Conservation (phyloP, 2,797 vertebrate genomes). For the Crenichthys baileyi region DNA sequence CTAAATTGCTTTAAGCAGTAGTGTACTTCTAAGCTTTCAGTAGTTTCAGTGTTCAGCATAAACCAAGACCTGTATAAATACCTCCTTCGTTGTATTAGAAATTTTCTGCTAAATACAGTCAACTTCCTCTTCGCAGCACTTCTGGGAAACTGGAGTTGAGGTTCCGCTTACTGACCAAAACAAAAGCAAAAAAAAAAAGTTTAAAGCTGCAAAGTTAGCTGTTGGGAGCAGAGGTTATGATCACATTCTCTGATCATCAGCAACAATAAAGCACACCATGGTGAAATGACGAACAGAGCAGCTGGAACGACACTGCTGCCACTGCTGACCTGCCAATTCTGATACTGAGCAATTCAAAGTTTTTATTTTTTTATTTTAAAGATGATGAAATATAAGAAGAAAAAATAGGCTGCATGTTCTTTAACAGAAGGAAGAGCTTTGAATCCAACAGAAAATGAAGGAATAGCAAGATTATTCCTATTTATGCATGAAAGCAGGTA, state of each 20-base stretch:
- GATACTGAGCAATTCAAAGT: not conserved
- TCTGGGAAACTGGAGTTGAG: conserved; percentile 76
- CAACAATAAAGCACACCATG: not conserved
- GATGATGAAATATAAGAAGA: not conserved
- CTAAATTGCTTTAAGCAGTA: not conserved
- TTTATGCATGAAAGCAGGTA: not conserved
- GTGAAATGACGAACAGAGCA: not conserved
- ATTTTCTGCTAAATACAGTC: conserved; percentile 70
- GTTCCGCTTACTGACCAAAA: conserved; percentile 76
- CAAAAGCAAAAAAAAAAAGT: conserved; percentile 56
- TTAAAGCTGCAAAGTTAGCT: conserved; percentile 50
- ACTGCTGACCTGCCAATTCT: not conserved
- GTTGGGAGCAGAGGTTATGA: conserved; percentile 35
- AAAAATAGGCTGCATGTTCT: not conserved
- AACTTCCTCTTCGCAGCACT: conserved; percentile 80
- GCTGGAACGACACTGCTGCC: conserved; percentile 2
- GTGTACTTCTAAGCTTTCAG: not conserved
- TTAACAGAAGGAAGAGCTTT: not conserved
- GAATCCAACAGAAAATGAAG: not conserved
- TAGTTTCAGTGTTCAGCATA: conserved; percentile 13
- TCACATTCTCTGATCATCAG: conserved; percentile 21
- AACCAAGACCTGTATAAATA: conserved; percentile 49
- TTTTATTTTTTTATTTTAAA: not conserved
- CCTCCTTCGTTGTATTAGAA: conserved; percentile 54
- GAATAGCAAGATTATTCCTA: not conserved